Base-by-base conservation (phyloP, 2,113 vertebrate species). In the Opisthocomus hoazin region DNA sequence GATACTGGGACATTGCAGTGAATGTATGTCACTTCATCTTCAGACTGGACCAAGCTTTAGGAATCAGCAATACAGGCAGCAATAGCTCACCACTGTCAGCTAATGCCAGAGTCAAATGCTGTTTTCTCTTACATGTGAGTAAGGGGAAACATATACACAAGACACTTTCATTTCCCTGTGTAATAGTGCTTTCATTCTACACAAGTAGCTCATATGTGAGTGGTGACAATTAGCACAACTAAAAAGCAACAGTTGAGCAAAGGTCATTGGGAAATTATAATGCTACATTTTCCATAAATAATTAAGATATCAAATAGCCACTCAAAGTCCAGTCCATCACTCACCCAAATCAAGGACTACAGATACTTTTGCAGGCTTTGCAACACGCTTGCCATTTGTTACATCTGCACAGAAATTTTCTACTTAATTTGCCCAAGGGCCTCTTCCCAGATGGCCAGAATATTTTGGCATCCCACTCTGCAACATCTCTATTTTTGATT, bases 401-500 rank as follows among this genome's bases (percentile, higher is more conserved):
- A 64, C 48, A 87, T 87, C 91, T 94, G 76, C 73, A 85, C 82
- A 94, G 57, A 95, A 93, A 86, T 95, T 82, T 69, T 95, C 90
- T 89, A 6, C 97, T 97, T 88, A 34, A 94, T 97, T 94, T 96
- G 73, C 50, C 26, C 87, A 93, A 71, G 24, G 36, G 46, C 79
- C 70, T 94, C 89, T 96, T 96, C 95, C 97, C 97, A 98, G 92
- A 97, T 97, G 95, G 97, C 90, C 85, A 81, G 32, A 85, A 86
- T 96, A 95, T 86, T 95, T 95, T 95, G 95, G 89, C 89, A 97
- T 97, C 89, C 85, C 95, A 51, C 76, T 86, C 70, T 69, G 88
- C 68, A 97, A 90, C 76, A 93, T 97, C 95, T 97, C 94, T 97
- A 97, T 96, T 97, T 98, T 96, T 97, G 87, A 97, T 95, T 98